Conservation (phyloP, 1,140 invertebrate genomes). For the Drosophila ficusphila region DNA sequence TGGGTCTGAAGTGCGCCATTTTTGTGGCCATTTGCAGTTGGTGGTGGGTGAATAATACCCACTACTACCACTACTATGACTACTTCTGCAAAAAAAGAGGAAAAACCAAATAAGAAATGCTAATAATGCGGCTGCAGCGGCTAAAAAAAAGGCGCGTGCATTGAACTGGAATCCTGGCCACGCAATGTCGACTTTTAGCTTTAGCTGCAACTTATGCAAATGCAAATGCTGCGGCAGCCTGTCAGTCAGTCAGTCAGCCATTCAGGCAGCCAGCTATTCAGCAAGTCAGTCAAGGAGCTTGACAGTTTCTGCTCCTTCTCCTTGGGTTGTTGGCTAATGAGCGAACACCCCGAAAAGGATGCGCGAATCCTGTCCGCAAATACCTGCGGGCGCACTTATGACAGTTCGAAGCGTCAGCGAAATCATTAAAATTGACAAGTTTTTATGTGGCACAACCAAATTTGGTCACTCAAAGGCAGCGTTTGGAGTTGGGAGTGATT, state of each 20-base stretch:
- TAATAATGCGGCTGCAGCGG: conserved; percentile 74
- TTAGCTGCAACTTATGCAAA: conserved; percentile 47
- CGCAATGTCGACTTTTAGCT: conserved; percentile 49
- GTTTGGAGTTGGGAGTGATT: conserved; percentile 74
- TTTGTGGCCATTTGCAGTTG: conserved; percentile 75
- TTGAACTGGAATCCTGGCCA: conserved; percentile 70
- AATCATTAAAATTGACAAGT: conserved; percentile 84
- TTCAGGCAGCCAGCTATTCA: conserved; percentile 37
- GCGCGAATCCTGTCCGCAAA: conserved; percentile 41
- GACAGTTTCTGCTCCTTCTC: conserved; percentile 22
- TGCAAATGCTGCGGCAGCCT: conserved; percentile 64
- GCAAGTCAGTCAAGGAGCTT: conserved; percentile 45
- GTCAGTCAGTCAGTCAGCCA: conserved; percentile 46
- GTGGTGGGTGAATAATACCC: conserved; percentile 25
- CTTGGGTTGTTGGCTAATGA: conserved; percentile 58
- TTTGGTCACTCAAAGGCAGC: conserved; percentile 74
- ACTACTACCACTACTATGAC: no score
- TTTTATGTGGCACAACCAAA: conserved; percentile 78
- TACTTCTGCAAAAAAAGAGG: conserved; percentile 35
- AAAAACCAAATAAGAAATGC: conserved; percentile 55
- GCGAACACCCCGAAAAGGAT: conserved; percentile 46
- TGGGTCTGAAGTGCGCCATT: conserved; percentile 75
- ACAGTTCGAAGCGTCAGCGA: conserved; percentile 83
- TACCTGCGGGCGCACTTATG: conserved; percentile 79
- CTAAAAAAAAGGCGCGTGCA: conserved; percentile 62